Conservation (phyloP, 2,797 vertebrate species). For the Decapterus maruadsi region DNA sequence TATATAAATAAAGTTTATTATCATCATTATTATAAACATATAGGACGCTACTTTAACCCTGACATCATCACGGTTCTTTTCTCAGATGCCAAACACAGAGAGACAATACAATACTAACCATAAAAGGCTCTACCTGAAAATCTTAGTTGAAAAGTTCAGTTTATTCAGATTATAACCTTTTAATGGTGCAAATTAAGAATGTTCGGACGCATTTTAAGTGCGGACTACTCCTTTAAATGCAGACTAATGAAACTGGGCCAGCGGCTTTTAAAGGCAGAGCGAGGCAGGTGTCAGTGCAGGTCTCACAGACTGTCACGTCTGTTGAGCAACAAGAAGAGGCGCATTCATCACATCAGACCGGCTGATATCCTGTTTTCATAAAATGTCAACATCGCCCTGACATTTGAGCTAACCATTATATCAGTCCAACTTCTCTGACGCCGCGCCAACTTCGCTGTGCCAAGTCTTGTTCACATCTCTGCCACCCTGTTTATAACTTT, state of each 20-base stretch:
- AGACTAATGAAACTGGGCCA: slow-evolving; percentile 17
- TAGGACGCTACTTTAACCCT: neutral
- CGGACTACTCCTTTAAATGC: slow-evolving; percentile 6
- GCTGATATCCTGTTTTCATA: slow-evolving; percentile 25
- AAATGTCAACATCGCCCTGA: slow-evolving; percentile 38
- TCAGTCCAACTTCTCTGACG: slow-evolving; percentile 33
- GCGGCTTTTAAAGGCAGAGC: slow-evolving; percentile 1
- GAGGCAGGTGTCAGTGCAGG: slow-evolving; percentile 12
- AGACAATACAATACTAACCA: neutral
- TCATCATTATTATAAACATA: too few species aligned
- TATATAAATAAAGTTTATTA: too few species aligned
- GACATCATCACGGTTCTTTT: slow-evolving; percentile 4
- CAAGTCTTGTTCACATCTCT: slow-evolving; percentile 45
- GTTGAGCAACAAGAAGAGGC: slow-evolving; percentile 12
- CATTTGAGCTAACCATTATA: slow-evolving; percentile 38
- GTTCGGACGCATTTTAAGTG: neutral
- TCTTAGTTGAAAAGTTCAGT: neutral
- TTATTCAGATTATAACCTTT: neutral
- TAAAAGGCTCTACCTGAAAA: neutral
- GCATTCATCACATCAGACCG: slow-evolving; percentile 28
- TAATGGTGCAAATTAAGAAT: neutral
- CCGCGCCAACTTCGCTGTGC: slow-evolving; percentile 51
- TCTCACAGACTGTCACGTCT: slow-evolving; percentile 9
- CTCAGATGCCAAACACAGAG: neutral
- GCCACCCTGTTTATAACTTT: slow-evolving; percentile 64